A percentile compares a stretch with the other conserved stretches of the same genome.
Evolutionary conservation across 2,888 invertebrate species (phyloP).

Genomic region (Drosophila ezoana): DNA sequence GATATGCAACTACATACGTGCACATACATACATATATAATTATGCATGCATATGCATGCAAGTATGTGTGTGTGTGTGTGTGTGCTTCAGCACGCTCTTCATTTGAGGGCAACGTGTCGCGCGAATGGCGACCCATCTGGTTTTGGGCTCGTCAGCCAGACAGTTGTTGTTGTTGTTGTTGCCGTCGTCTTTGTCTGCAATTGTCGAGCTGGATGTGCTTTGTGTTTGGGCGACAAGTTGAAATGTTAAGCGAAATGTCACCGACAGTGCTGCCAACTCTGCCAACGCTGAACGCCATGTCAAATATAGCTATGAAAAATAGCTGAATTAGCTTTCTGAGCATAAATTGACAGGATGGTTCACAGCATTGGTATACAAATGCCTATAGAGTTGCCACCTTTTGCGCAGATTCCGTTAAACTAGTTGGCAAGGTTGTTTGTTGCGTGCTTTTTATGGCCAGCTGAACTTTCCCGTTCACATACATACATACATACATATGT

Average conservation of each 20-base stretch:
- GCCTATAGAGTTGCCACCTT: too few relatives aligned
- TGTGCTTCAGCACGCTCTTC: constrained; percentile 12
- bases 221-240: constrained; percentile 47
- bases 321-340: too few relatives aligned
- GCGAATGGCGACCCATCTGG: constrained; percentile 56
- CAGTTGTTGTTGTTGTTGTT: constrained; percentile 22
- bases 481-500: too few relatives aligned
- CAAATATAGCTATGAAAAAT: too few relatives aligned
- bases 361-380: too few relatives aligned
- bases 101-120: constrained; percentile 36
- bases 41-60: background rate
- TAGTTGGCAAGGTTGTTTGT: too few relatives aligned
- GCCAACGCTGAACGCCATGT: too few relatives aligned
- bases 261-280: too few relatives aligned
- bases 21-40: background rate
- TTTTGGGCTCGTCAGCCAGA: constrained; percentile 46
- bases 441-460: too few relatives aligned
- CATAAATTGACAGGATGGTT: too few relatives aligned
- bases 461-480: too few relatives aligned
- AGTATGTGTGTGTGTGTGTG: constrained; percentile 6
- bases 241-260: constrained; percentile 25
- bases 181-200: constrained; percentile 38
- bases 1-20: constrained; percentile 20
- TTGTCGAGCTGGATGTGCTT: constrained; percentile 34
- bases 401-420: too few relatives aligned